phyloP scores from a whole-genome alignment of 2,113 vertebrate species.

The Agelaius phoeniceus region DNA sequence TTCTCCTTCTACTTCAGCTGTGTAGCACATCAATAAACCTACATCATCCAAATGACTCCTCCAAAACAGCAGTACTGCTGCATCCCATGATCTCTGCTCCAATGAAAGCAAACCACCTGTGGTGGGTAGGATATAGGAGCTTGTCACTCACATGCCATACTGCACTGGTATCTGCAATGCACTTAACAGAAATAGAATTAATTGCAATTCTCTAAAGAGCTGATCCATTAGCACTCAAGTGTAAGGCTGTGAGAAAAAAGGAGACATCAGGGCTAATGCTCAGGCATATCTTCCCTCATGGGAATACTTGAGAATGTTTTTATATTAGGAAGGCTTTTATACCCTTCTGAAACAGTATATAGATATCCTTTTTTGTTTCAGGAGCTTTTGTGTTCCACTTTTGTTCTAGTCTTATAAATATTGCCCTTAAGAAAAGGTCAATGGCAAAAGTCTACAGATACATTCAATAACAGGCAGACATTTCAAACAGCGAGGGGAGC shows the following conservation, averaged over 20 bases:
- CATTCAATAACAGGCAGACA: not conserved
- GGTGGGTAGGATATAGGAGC: not conserved
- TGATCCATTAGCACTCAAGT: not conserved
- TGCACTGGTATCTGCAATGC: not conserved
- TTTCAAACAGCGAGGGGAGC: not conserved
- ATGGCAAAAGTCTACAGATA: not conserved
- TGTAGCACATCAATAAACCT: not conserved
- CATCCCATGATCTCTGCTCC: not conserved
- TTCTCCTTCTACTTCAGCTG: not conserved
- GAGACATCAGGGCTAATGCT: not conserved
- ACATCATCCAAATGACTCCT: not conserved
- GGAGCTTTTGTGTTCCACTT: not conserved
- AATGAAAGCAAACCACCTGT: not conserved
- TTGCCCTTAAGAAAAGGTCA: not conserved
- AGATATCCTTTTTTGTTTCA: not conserved
- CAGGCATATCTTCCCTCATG: not conserved
- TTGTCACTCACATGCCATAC: not conserved
- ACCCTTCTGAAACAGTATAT: not conserved
- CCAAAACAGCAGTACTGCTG: not conserved
- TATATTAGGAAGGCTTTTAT: constrained; percentile 6
- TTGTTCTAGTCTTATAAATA: not conserved
- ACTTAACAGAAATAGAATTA: constrained; percentile 22
- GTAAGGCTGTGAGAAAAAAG: constrained; percentile 1
- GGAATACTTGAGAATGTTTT: not conserved
- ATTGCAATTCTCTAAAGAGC: not conserved